Conservation (phyloP, 2,113 vertebrate species). For the Apus apus region DNA sequence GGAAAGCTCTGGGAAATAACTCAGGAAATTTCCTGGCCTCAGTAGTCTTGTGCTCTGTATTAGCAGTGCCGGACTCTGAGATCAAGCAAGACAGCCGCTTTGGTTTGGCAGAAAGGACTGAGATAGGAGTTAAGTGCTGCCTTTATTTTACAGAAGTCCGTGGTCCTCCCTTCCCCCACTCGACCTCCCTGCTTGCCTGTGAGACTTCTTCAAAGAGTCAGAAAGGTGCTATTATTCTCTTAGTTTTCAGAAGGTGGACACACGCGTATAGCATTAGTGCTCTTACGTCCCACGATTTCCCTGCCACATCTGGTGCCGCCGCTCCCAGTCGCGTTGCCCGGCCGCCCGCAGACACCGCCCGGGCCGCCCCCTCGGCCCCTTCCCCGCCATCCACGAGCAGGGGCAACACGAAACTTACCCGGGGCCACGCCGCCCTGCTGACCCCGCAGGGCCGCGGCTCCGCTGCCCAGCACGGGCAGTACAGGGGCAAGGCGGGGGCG, state of each 20-base stretch:
- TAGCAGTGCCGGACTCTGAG: neutral
- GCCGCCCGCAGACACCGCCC: neutral
- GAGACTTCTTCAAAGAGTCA: constrained; percentile 30
- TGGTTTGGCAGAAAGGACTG: neutral
- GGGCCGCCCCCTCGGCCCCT: neutral
- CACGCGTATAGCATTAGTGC: fast-evolving
- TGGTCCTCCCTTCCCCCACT: constrained; percentile 24
- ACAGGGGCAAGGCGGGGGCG: neutral
- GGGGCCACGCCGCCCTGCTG: neutral
- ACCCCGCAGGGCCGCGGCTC: neutral
- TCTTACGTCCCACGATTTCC: neutral
- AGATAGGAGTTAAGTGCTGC: neutral
- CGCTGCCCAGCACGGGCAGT: neutral
- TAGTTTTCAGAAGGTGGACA: neutral
- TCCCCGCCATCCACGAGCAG: neutral
- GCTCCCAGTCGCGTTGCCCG: neutral
- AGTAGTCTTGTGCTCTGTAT: neutral
- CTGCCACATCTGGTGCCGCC: neutral
- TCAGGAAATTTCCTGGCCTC: neutral
- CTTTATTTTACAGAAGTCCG: neutral
- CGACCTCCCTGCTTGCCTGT: neutral
- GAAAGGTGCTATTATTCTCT: neutral
- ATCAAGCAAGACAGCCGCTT: neutral
- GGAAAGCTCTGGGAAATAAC: constrained; percentile 7
- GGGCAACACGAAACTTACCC: neutral